A percentile compares a stretch with the other conserved stretches of the same genome.
Conservation (phyloP, 2,888 invertebrate species). For the Pterostichus madidus region DNA sequence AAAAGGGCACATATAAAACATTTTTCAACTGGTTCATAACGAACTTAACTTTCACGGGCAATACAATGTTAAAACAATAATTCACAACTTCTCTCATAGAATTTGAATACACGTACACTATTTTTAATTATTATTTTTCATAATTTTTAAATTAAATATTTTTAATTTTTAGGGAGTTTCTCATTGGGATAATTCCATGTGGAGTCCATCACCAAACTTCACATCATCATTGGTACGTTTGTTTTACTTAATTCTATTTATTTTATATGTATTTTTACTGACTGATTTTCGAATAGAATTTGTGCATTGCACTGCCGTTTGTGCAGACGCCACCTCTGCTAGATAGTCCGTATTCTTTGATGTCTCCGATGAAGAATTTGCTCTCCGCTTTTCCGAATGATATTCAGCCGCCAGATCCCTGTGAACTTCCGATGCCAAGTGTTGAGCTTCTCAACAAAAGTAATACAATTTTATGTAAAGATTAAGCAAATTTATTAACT, state of each 20-base stretch:
- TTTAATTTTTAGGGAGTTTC: conserved; percentile 43
- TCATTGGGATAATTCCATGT: conserved; percentile 57
- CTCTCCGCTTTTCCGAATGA: conserved; percentile 70
- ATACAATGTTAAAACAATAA: no score
- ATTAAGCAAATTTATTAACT: no score
- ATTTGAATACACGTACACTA: no score
- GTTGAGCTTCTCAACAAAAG: conserved; percentile 74
- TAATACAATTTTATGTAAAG: conserved; percentile 65
- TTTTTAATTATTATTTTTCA: no score
- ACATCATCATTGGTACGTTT: conserved; percentile 47
- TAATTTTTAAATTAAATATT: neutral
- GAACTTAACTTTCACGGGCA: no score
- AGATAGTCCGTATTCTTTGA: conserved; percentile 73
- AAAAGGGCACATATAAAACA: no score
- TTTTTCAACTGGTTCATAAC: no score
- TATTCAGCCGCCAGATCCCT: conserved; percentile 74
- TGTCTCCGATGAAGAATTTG: conserved; percentile 74
- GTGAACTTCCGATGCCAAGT: conserved; percentile 76
- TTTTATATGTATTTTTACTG: neutral
- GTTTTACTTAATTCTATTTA: neutral
- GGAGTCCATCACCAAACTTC: conserved; percentile 49
- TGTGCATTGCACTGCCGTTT: conserved; percentile 74
- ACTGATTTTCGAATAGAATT: conserved; percentile 70
- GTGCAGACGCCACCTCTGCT: conserved; percentile 73
- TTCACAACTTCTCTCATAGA: no score